These are phyloP conservation scores for Cricetomys ansorgei DNA, from an alignment of 2,113 vertebrate genomes.

Conservation along the genomic window DNA sequence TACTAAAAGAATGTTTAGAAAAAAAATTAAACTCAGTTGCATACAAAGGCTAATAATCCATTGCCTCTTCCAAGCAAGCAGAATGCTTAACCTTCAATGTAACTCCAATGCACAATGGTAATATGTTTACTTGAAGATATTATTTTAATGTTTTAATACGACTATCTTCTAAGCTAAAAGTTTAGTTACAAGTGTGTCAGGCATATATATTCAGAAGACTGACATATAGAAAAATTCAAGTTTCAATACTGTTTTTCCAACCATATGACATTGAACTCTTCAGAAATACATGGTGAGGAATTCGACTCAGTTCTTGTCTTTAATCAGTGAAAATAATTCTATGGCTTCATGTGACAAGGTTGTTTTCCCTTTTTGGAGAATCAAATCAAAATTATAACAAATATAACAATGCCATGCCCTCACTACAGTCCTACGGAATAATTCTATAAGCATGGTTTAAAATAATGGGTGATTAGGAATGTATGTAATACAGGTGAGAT, in stretches of 20 bases:
- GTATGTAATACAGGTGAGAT: slow-evolving; percentile 14
- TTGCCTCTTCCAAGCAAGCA: slow-evolving; percentile 32
- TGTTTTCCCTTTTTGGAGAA: slow-evolving; percentile 50
- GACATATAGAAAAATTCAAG: slow-evolving; percentile 23
- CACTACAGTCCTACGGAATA: background rate
- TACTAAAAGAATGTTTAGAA: slow-evolving; percentile 91
- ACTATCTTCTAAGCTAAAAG: slow-evolving; percentile 41
- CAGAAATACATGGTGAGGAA: slow-evolving; percentile 46
- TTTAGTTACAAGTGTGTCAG: slow-evolving; percentile 51
- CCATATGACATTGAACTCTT: slow-evolving; percentile 32
- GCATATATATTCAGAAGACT: slow-evolving; percentile 7
- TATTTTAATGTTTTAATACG: slow-evolving; percentile 65
- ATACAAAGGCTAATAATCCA: slow-evolving; percentile 65
- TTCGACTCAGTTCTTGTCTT: slow-evolving; percentile 43
- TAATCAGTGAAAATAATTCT: slow-evolving; percentile 45
- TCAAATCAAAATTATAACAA: slow-evolving; percentile 54
- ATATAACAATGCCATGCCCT: background rate
- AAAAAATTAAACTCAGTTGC: slow-evolving; percentile 79
- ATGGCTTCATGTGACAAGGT: slow-evolving; percentile 14
- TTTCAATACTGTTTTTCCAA: slow-evolving; percentile 59
- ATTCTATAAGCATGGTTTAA: slow-evolving; percentile 56
- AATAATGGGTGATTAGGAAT: slow-evolving; percentile 31
- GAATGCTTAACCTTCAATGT: slow-evolving; percentile 22
- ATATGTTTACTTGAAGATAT: slow-evolving; percentile 36
- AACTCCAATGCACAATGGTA: slow-evolving; percentile 26